A percentile compares a stretch with the other conserved stretches of the same genome.
Conservation (phyloP, 1,140 invertebrate species). For the Drosophila parabipectinata region DNA sequence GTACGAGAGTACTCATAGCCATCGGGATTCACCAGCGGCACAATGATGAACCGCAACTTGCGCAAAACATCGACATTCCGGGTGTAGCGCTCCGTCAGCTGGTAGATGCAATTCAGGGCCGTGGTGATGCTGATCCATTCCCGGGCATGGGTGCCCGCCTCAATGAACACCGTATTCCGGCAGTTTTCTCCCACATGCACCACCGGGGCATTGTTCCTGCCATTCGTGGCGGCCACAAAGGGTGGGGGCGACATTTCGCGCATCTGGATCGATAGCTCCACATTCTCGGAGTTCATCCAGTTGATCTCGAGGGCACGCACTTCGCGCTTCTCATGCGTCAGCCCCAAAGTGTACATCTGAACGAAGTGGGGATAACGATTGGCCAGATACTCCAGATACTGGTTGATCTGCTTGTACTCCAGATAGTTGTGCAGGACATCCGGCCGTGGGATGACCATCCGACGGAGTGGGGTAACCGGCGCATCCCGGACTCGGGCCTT, state of each 20-base stretch:
- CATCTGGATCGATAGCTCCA: slow-evolving; percentile 34
- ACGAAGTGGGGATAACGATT: slow-evolving; percentile 84
- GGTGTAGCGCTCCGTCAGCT: slow-evolving; percentile 84
- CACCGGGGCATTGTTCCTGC: slow-evolving; percentile 25
- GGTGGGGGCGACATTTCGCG: slow-evolving; percentile 40
- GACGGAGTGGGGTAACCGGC: slow-evolving; percentile 19
- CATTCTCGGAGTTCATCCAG: slow-evolving; percentile 71
- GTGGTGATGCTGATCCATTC: slow-evolving; percentile 88
- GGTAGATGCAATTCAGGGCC: slow-evolving; percentile 87
- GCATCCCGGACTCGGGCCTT: slow-evolving; percentile 12
- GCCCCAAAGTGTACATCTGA: slow-evolving; percentile 85
- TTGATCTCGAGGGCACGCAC: slow-evolving; percentile 86
- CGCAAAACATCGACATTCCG: slow-evolving; percentile 84
- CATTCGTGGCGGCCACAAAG: neutral
- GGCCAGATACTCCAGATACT: slow-evolving; percentile 83
- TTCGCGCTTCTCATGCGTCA: slow-evolving; percentile 85
- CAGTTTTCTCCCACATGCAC: slow-evolving; percentile 28
- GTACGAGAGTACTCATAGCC: slow-evolving; percentile 83
- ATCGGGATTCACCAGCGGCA: slow-evolving; percentile 87
- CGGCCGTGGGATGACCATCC: slow-evolving; percentile 58
- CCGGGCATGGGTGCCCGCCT: slow-evolving; percentile 87
- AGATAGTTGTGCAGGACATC: slow-evolving; percentile 75
- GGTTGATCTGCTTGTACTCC: slow-evolving; percentile 74
- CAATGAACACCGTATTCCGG: slow-evolving; percentile 84
- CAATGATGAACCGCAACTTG: slow-evolving; percentile 87